A percentile compares a stretch with the other conserved stretches of the same genome.
Conservation (phyloP, 2,888 invertebrate species). For the Brachyptera risi region DNA sequence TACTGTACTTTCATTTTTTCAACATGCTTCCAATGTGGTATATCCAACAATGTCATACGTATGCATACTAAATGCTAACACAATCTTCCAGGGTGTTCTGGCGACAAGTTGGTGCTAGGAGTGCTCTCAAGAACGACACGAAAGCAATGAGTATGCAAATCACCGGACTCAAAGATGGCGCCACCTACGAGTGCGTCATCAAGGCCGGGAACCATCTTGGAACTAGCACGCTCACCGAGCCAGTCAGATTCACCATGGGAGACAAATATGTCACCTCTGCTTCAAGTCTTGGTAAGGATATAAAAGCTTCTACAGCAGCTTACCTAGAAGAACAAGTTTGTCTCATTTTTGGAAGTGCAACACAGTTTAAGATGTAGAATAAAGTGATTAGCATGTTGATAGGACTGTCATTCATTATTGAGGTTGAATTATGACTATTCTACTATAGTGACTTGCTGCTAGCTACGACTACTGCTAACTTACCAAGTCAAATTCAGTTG, state of each 20-base stretch:
- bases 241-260: slow-evolving; percentile 69
- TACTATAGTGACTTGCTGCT: no score
- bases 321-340: no score
- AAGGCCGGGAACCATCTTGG: slow-evolving; percentile 77
- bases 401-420: no score
- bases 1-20: no score
- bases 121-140: slow-evolving; percentile 66
- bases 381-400: no score
- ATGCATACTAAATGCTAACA: background rate
- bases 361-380: no score
- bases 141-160: slow-evolving; percentile 65
- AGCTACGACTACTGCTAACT: no score
- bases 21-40: no score
- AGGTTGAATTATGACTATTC: no score
- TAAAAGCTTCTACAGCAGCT: no score
- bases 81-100: slow-evolving; percentile 61
- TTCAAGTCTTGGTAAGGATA: slow-evolving; percentile 47
- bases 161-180: slow-evolving; percentile 66
- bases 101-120: slow-evolving; percentile 59
- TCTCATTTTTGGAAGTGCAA: no score
- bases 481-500: no score
- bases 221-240: slow-evolving; percentile 70
- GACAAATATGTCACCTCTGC: slow-evolving; percentile 70
- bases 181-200: slow-evolving; percentile 73
- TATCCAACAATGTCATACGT: background rate